Evolutionary conservation across 1,140 invertebrate genomes (phyloP).

Genomic region (Apis cerana): DNA sequence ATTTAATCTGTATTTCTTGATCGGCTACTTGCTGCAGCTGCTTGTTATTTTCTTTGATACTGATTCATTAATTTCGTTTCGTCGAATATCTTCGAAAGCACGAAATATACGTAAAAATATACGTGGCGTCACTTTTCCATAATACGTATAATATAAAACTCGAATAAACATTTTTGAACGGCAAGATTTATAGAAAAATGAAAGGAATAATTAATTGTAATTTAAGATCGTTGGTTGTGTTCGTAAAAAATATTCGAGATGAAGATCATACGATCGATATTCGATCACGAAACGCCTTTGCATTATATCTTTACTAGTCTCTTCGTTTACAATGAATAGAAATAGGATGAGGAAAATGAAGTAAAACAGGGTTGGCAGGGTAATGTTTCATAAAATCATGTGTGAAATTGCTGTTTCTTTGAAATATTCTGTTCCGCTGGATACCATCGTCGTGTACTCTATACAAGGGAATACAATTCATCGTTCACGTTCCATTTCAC

Average conservation of each 20-base stretch:
- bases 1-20: not conserved
- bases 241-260: too few relatives aligned
- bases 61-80: too few relatives aligned
- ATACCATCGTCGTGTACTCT: not conserved
- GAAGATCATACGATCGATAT: too few relatives aligned
- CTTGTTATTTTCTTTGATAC: not conserved
- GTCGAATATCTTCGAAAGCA: too few relatives aligned
- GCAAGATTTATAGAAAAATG: too few relatives aligned
- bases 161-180: too few relatives aligned
- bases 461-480: not conserved
- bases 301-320: too few relatives aligned
- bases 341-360: not conserved
- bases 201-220: too few relatives aligned
- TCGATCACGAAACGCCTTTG: not conserved
- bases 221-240: too few relatives aligned
- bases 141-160: too few relatives aligned
- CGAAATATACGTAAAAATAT: too few relatives aligned
- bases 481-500: not conserved
- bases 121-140: too few relatives aligned
- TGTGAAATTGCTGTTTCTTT: constrained; percentile 16
- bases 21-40: not conserved
- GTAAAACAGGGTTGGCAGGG: not conserved
- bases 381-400: constrained; percentile 13
- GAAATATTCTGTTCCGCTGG: constrained; percentile 4
- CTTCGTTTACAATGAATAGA: not conserved